Evolutionary conservation across 2,888 invertebrate genomes (phyloP).

Genomic region (Hyppa rectilinea): DNA sequence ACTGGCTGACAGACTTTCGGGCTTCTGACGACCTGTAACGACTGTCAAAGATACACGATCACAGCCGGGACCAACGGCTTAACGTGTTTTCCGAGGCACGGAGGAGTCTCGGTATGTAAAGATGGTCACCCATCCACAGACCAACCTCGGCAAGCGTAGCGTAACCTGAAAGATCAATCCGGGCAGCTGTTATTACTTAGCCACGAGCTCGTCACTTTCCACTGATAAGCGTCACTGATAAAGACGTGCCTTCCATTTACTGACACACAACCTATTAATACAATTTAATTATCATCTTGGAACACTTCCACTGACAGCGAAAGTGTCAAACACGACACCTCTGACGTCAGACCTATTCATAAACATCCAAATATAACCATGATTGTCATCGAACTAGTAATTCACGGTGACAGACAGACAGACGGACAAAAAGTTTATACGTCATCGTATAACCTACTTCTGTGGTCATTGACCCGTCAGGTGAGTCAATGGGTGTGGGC

Average conservation of each 20-base stretch:
- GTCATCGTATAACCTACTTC: slow-evolving; percentile 54
- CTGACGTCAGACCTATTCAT: slow-evolving; percentile 38
- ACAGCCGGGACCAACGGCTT: no score
- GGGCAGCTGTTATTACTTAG: no score
- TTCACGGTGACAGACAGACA: slow-evolving; percentile 26
- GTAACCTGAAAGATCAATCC: no score
- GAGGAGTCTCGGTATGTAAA: no score
- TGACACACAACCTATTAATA: slow-evolving; percentile 20
- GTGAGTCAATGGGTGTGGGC: slow-evolving; percentile 49
- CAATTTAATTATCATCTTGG: slow-evolving; percentile 24
- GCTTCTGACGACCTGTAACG: no score
- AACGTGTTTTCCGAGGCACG: no score
- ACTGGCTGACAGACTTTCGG: no score
- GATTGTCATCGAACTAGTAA: slow-evolving; percentile 25
- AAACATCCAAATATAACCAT: slow-evolving; percentile 24
- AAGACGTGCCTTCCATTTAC: not conserved
- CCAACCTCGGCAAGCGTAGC: no score
- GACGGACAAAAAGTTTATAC: slow-evolving; percentile 37
- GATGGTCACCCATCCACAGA: no score
- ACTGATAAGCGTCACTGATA: not conserved
- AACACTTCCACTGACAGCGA: slow-evolving; percentile 31
- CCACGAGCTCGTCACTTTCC: no score
- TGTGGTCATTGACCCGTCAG: slow-evolving; percentile 35
- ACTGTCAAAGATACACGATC: no score
- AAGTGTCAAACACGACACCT: slow-evolving; percentile 30